A percentile compares a stretch with the other conserved stretches of the same genome.
These are phyloP conservation scores for Dascyllus trimaculatus DNA, from an alignment of 2,113 vertebrate species.

Conservation along the genomic window DNA sequence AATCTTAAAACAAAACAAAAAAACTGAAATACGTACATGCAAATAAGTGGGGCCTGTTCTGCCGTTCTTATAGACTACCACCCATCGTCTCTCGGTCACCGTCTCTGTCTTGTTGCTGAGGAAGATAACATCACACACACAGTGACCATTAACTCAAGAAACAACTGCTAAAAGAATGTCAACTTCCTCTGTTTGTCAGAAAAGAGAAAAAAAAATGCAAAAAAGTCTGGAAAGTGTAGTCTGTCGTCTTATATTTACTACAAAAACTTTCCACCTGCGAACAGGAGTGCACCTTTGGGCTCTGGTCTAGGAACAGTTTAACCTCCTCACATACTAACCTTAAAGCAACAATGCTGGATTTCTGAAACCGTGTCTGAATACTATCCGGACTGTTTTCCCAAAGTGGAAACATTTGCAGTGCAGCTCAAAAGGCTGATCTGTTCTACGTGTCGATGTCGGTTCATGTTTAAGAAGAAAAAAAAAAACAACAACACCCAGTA, in stretches of 20 bases:
- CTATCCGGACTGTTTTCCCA: constrained; percentile 26
- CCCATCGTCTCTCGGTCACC: constrained; percentile 45
- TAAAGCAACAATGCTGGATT: constrained; percentile 58
- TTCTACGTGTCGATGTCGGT: constrained; percentile 57
- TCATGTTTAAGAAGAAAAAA: constrained; percentile 34
- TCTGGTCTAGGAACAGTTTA: constrained; percentile 43
- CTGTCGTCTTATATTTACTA: constrained; percentile 58
- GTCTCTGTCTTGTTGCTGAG: constrained; percentile 42
- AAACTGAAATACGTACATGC: constrained; percentile 53
- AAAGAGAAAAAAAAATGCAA: constrained; percentile 37
- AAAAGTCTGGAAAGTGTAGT: constrained; percentile 49
- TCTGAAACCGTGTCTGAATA: constrained; percentile 51
- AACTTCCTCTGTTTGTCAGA: constrained; percentile 67
- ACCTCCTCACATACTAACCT: constrained; percentile 55
- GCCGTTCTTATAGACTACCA: constrained; percentile 56
- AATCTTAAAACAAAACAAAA: constrained; percentile 31
- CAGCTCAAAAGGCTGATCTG: constrained; percentile 27
- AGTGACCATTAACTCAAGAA: constrained; percentile 23
- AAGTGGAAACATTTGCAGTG: constrained; percentile 14
- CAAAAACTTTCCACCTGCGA: constrained; percentile 16
- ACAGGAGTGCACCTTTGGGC: constrained; percentile 26
- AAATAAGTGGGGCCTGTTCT: constrained; percentile 66
- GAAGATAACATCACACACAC: constrained; percentile 30
- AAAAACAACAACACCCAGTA: constrained; percentile 29
- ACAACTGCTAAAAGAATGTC: constrained; percentile 48